These are phyloP conservation scores for Syndactyla subalaris DNA, from an alignment of 2,797 vertebrate species.

Conservation along the genomic window DNA sequence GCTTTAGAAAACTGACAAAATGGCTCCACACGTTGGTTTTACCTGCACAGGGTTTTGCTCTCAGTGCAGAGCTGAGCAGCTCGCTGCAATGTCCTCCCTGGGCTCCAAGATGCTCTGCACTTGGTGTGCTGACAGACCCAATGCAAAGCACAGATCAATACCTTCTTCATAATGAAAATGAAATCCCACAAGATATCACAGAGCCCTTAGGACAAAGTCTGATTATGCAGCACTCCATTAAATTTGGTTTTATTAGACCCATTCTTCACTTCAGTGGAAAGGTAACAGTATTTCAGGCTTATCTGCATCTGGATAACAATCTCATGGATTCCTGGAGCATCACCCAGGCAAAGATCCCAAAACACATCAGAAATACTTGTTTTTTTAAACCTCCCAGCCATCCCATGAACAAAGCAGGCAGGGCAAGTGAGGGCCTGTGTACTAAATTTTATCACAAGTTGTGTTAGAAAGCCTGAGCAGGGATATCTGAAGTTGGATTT, in stretches of 20 bases:
- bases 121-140: not conserved
- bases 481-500: not conserved
- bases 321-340: not conserved
- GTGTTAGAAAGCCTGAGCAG: not conserved
- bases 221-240: not conserved
- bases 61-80: not conserved
- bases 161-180: constrained; percentile 6
- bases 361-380: not conserved
- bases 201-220: not conserved
- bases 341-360: not conserved
- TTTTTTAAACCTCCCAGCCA: not conserved
- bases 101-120: not conserved
- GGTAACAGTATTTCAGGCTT: not conserved
- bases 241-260: not conserved
- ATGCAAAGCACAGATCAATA: not conserved
- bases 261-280: not conserved
- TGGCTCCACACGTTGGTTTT: not conserved
- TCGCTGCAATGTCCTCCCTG: not conserved
- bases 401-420: not conserved
- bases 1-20: not conserved
- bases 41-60: not conserved
- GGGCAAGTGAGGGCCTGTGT: not conserved
- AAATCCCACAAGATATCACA: not conserved
- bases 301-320: not conserved
- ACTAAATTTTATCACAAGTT: not conserved